Percentiles rank a stretch among this genome's conserved stretches.
These are phyloP conservation scores for Perognathus longimembris DNA, from an alignment of 2,113 vertebrate species.

Conservation along the genomic window DNA sequence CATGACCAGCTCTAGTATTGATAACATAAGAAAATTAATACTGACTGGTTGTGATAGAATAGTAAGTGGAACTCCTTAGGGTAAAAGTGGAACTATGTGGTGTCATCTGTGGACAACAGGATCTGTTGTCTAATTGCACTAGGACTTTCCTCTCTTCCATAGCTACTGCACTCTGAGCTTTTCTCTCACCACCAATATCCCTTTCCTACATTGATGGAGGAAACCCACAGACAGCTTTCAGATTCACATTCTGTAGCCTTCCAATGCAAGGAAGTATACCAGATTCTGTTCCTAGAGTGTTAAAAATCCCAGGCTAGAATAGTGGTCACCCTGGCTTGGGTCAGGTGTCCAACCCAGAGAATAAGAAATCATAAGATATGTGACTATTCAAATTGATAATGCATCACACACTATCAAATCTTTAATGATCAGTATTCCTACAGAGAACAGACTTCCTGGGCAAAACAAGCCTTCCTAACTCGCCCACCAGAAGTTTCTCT, in stretches of 20 bases:
- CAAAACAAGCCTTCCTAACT: not conserved
- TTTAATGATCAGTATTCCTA: not conserved
- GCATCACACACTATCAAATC: not conserved
- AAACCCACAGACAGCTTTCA: not conserved
- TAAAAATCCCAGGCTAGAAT: not conserved
- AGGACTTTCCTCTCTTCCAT: not conserved
- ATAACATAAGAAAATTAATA: not conserved
- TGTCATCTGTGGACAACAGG: not conserved
- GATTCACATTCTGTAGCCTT: not conserved
- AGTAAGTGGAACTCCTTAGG: not conserved
- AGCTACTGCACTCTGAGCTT: not conserved
- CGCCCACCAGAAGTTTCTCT: not conserved
- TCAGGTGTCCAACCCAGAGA: not conserved
- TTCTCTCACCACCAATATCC: not conserved
- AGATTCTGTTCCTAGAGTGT: not conserved
- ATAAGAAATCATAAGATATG: not conserved
- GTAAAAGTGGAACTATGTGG: not conserved
- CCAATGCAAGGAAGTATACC: too few species aligned
- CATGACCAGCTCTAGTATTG: not conserved
- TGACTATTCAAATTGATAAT: not conserved
- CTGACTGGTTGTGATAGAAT: not conserved
- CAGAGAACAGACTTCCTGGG: not conserved
- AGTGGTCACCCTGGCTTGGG: not conserved
- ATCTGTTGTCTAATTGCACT: too few species aligned
- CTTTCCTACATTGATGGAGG: not conserved